Base-by-base conservation (phyloP, 2,888 invertebrate genomes). In the Cinara cedri region DNA sequence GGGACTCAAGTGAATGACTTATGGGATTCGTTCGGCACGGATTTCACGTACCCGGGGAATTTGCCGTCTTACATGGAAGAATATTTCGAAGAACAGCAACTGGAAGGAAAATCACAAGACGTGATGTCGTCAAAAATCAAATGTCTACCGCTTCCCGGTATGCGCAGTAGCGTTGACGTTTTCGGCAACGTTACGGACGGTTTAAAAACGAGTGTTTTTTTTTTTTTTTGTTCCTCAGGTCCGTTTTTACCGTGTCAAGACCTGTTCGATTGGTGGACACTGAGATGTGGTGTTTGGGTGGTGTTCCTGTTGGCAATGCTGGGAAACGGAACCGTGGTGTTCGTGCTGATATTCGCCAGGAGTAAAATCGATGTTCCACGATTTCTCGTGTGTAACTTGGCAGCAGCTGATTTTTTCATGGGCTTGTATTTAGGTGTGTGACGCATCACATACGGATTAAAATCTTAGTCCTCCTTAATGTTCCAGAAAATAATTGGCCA, bases 381-480 rank as follows among this genome's bases (percentile, higher is more conserved):
- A 83, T 97, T 98, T 87, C 90, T 98, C 81, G 98, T 98, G 81
- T 96, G 97, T 86, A 98, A 98, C 87, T 89, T 98, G 82, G 97
- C 97, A 0, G 93, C 96, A 0, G 97, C 98, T 0, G 98, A 98
- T 87, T 95, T 98, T 87, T 95, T 95, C 86, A 98, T 98, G 96
- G 98, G 97, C 75, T 89, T 96, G 76, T 98, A 97, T 86, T 88
- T 97, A 82, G 93, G 94, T 92, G 85, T 85, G 84, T 10, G 49
- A 4, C 34, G 34, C n/a, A n/a, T n/a, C n/a, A n/a, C n/a, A n/a
- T n/a, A n/a, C 11, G 49, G 49, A 1, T 46, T 24, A 49, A 10
- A 42, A n/a, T 0, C 19, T n/a, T n/a, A n/a, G n/a, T n/a, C n/a
- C n/a, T n/a, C n/a, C n/a, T n/a, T n/a, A n/a, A n/a, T n/a, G n/a